phyloP scores from a whole-genome alignment of 2,888 invertebrate genomes.

The Drosophila helvetica region DNA sequence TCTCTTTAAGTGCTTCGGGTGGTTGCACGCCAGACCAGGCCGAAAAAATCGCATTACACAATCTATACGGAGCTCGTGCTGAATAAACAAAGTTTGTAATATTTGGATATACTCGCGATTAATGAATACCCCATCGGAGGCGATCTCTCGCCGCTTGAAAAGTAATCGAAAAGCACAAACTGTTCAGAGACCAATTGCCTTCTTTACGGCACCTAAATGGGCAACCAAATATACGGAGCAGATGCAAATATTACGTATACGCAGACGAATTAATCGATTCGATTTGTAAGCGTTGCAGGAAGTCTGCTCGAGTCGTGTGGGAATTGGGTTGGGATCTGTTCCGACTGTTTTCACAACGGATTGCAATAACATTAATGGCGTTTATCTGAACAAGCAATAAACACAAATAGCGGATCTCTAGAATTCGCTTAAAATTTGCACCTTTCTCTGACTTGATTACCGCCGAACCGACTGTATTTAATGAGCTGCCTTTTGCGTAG shows the following conservation, averaged over 20 bases:
- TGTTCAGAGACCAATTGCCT: background rate
- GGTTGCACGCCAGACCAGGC: conserved; percentile 48
- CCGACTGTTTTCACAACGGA: conserved; percentile 42
- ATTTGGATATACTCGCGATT: conserved; percentile 12
- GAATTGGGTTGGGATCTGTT: background rate
- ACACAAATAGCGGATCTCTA: conserved; percentile 5
- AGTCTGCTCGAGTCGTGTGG: background rate
- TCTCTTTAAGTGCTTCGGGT: conserved; percentile 28
- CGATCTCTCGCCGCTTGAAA: conserved; percentile 28
- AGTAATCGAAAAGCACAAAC: conserved; percentile 5
- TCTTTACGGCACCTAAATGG: conserved; percentile 8
- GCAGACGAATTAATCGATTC: conserved; percentile 2
- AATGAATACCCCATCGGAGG: conserved; percentile 14
- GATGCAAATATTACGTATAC: conserved; percentile 5
- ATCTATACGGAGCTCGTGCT: background rate
- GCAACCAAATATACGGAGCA: conserved; percentile 24
- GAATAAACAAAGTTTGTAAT: conserved; percentile 28
- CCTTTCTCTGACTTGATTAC: conserved; percentile 32
- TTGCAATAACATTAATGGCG: conserved; percentile 45
- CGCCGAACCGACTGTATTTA: conserved; percentile 34
- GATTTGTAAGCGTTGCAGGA: conserved; percentile 5
- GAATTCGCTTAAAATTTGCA: conserved; percentile 19
- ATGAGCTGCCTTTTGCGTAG: conserved; percentile 56
- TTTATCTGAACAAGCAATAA: conserved; percentile 46
- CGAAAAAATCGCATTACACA: background rate